Base-by-base conservation (phyloP, 2,888 invertebrate species). In the Hybos culiciformis region DNA sequence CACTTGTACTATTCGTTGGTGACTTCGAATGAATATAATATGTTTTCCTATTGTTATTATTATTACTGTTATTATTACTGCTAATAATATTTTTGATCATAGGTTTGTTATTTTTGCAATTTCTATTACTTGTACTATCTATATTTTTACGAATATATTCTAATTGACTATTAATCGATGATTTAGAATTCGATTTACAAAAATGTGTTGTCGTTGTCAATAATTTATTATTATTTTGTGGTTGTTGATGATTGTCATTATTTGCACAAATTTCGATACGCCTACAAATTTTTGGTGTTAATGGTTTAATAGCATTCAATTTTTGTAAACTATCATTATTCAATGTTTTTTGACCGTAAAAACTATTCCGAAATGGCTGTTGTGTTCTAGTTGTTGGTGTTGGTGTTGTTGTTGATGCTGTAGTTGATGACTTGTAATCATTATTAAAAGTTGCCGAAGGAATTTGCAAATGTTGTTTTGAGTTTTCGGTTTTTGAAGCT, bases 321-420 rank as follows among this genome's bases (percentile, higher is more conserved):
- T 21, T 7, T 21, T 40, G 36, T n/a, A n/a, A 7, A 24, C 24
- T 15, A 37, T 20, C 43, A 37, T 14, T 39, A 38, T 34, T 15
- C 2, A 21, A 20, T 36, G 36, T 20, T 21, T 36, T 36, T 41
- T 55, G 63, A 42, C 57, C 56, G 53, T 65, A 62, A 48, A 57
- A 61, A 53, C 62, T 66, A 49, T 58, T 63, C 33, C 65, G 58
- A 50, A 60, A 58, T 39, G 63, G 61, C 43, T 64, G 63, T 48
- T 61, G 60, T 39, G 65, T 54, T 33, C 53, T 50, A 42, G 56
- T 53, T 44, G 48, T 14, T 15, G 15, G 8, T 8, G 8, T 15
- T 15, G 14, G 15, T 32, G 51, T 46, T 38, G 50, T 46, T 24
- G 49, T 47, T 45, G 53, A 50, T 44, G 50, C 43, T 44, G 49